Percentiles rank a stretch among this genome's conserved stretches.
These are phyloP conservation scores for Corythornis madagascariensis DNA, from an alignment of 2,113 vertebrate species.

Conservation along the genomic window DNA sequence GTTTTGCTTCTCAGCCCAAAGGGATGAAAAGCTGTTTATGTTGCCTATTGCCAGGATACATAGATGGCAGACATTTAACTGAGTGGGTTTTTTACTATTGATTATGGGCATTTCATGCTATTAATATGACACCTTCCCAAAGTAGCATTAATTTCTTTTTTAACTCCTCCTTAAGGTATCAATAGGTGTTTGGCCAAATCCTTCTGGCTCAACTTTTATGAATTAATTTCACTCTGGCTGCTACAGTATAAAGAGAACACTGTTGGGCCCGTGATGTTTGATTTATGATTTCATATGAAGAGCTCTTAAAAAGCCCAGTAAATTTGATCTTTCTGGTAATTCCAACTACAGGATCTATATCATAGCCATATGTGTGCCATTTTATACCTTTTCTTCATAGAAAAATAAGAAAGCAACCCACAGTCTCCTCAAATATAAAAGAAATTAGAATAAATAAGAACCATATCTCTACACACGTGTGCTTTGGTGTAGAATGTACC, in stretches of 20 bases:
- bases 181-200: background rate
- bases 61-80: constrained; percentile 28
- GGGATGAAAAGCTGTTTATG: constrained; percentile 28
- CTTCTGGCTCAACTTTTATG: background rate
- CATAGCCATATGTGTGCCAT: background rate
- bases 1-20: constrained; percentile 9
- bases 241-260: background rate
- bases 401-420: background rate
- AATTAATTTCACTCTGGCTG: background rate
- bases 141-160: background rate
- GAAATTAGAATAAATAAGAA: background rate
- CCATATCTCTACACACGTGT: background rate
- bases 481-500: background rate
- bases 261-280: background rate
- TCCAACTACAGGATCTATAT: background rate
- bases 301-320: constrained; percentile 1
- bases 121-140: background rate
- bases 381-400: background rate
- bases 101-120: background rate
- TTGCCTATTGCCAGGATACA: constrained; percentile 4
- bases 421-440: background rate
- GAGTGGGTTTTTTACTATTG: background rate
- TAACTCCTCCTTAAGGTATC: background rate
- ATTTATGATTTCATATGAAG: background rate
- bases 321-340: background rate